Evolutionary conservation across 2,797 vertebrate genomes (phyloP).

Genomic region (Lemur catta): DNA sequence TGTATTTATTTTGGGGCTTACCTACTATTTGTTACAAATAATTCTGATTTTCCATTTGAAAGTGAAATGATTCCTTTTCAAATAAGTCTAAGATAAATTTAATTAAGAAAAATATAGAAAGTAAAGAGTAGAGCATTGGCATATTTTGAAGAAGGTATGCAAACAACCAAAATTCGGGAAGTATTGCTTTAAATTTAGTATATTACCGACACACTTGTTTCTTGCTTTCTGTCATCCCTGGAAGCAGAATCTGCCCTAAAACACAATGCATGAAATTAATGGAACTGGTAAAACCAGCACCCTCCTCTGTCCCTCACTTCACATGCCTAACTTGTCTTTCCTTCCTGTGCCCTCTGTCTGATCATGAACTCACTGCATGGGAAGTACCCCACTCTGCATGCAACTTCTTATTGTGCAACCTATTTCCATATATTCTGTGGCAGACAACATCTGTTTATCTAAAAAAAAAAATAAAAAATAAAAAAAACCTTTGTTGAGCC

Average conservation of each 20-base stretch:
- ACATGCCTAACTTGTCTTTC: not conserved
- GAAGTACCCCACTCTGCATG: not conserved
- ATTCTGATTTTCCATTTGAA: not conserved
- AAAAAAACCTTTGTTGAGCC: rapidly evolving
- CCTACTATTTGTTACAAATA: not conserved
- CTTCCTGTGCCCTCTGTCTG: not conserved
- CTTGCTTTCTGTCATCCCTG: not conserved
- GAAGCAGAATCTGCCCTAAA: slow-evolving; percentile 51
- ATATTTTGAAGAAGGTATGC: not conserved
- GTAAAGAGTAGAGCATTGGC: too few species aligned
- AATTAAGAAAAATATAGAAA: too few species aligned
- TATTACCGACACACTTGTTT: not conserved
- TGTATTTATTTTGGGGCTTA: not conserved
- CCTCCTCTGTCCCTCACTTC: too few species aligned
- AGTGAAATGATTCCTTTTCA: not conserved
- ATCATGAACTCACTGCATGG: rapidly evolving
- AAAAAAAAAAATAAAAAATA: not conserved
- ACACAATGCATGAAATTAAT: slow-evolving; percentile 20
- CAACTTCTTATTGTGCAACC: not conserved
- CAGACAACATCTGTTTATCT: not conserved
- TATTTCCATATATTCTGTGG: not conserved
- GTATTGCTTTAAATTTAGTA: not conserved
- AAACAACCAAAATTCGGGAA: not conserved
- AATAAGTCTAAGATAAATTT: not conserved
- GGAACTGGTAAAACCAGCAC: not conserved